Base-by-base conservation (phyloP, 1,140 invertebrate species). In the Mactra quadrangularis region DNA sequence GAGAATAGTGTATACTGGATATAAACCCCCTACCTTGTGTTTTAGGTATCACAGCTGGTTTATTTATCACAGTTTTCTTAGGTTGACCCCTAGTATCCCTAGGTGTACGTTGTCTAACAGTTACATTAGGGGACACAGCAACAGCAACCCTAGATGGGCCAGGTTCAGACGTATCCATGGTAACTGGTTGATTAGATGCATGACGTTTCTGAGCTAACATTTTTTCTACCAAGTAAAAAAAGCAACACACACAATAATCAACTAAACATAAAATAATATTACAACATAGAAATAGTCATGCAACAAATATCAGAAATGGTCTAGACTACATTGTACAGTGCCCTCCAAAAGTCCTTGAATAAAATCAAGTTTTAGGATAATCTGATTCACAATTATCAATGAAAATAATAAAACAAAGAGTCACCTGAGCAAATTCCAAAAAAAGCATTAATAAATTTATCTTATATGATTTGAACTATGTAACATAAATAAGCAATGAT, bases 181-280 rank as follows among this genome's bases (percentile, higher is more conserved):
- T n/a, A 35, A 33, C 29, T 31, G 19, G 13, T 52, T 22, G 33
- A 41, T 27, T 38, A 31, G 81, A 17, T 33, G 52, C 45, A 66
- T 53, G 29, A 15, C 52, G 31, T 50, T 33, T 59, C 25, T 66
- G 53, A 31, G 22, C 55, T 82, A 86, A 74, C 52, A 82, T 57
- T 82, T 83, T 84, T 70, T 86, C 85, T 86, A 87, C 60, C 75
- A 62, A 78, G 47, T 60, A 71, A 70, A 83, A 70, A 72, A 78
- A 64, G 31, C 38, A 59, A 81, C 38, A 83, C 19, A n/a, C 52
- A 35, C 33, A 52, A 77, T 33, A 77, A 9, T 19, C 27, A 75
- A 75, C 53, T 31, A 74, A 74, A 57, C 71, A 75, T 29, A 55
- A 25, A 17, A 11, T 41, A 27, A 75, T 29, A 38, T 11, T 41